A percentile compares a stretch with the other conserved stretches of the same genome.
Conservation (phyloP, 2,113 vertebrate species). For the Manacus vitellinus region DNA sequence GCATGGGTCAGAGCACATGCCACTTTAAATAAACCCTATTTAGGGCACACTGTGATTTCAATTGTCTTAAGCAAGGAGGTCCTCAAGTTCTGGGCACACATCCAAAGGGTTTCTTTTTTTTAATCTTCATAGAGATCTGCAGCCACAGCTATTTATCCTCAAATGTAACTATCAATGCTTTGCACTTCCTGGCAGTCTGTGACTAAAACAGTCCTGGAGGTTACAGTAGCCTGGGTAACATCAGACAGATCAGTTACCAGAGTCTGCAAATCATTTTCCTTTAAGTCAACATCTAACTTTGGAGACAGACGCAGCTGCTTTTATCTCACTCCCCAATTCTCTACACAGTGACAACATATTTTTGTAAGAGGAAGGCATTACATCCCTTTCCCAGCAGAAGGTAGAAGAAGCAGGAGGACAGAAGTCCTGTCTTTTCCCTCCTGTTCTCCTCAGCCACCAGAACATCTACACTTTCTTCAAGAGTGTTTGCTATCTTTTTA, state of each 20-base stretch:
- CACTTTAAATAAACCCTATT: neutral
- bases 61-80: constrained; percentile 11
- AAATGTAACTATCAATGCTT: neutral
- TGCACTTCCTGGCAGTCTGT: neutral
- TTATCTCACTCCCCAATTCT: neutral
- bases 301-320: neutral
- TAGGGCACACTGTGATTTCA: constrained; percentile 8
- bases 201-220: neutral
- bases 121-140: neutral
- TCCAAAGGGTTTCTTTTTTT: neutral
- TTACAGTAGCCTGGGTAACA: neutral
- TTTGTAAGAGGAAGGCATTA: neutral
- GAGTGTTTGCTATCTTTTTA: neutral
- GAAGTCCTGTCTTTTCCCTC: neutral
- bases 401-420: neutral
- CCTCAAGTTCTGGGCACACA: constrained; percentile 7
- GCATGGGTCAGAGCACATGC: neutral
- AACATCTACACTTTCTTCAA: neutral
- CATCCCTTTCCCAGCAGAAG: neutral
- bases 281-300: neutral
- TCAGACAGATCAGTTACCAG: neutral
- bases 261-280: neutral
- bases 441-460: neutral
- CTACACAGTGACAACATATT: neutral
- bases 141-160: neutral